Percentiles rank a stretch among this genome's conserved stretches.
phyloP scores from a whole-genome alignment of 2,888 invertebrate genomes.

The Chrysolina oricalcia region DNA sequence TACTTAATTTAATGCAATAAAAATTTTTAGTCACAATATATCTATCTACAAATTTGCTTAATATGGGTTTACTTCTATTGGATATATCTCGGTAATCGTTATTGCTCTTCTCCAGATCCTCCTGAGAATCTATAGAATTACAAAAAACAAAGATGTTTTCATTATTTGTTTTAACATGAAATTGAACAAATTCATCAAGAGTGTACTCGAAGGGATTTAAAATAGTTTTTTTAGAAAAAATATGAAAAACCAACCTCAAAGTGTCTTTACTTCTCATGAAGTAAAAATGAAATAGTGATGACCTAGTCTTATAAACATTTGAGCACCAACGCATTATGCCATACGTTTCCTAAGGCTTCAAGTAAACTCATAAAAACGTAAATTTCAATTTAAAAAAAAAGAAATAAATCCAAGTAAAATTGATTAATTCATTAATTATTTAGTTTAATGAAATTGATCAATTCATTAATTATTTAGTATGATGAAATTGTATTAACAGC shows the following conservation, averaged over 20 bases:
- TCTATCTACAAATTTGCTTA: background rate
- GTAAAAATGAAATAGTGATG: background rate
- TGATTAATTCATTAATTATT: background rate
- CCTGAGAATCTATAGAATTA: slow-evolving; percentile 6
- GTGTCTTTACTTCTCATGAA: background rate
- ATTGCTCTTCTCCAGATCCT: slow-evolving; percentile 2
- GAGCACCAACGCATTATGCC: background rate
- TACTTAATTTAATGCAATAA: background rate
- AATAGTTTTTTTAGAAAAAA: background rate
- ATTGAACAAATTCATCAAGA: background rate
- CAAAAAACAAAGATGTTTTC: background rate
- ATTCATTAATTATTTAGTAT: background rate
- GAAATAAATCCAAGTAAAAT: background rate
- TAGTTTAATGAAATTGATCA: background rate
- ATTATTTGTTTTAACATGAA: background rate
- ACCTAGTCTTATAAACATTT: background rate
- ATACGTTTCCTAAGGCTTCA: background rate
- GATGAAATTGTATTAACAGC: background rate
- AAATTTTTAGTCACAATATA: too few relatives aligned
- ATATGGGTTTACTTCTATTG: background rate
- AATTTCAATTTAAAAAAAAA: too few relatives aligned
- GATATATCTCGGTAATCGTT: background rate
- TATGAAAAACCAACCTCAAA: background rate
- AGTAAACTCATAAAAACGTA: background rate
- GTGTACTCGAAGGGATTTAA: background rate